Evolutionary conservation across 2,888 invertebrate species (phyloP).

Genomic region (Lamproptera curius): DNA sequence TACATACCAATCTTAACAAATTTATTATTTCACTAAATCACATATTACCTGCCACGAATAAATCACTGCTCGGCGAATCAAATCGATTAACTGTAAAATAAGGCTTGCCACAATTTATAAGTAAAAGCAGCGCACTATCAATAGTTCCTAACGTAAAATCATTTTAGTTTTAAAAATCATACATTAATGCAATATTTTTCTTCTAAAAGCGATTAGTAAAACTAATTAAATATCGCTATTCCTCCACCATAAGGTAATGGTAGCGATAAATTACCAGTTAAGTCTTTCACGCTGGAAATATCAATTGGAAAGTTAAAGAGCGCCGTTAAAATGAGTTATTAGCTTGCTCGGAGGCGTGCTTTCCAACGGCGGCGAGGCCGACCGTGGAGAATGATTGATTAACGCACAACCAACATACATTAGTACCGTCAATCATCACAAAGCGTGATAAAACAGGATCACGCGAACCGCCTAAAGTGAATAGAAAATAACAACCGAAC

Average conservation of each 20-base stretch:
- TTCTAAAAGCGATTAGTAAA: too few species aligned
- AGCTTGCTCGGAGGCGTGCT: conserved; percentile 45
- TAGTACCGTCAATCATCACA: conserved; percentile 64
- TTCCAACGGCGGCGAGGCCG: conserved; percentile 46
- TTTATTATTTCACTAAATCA: conserved; percentile 9
- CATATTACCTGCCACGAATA: not conserved
- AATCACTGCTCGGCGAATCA: not conserved
- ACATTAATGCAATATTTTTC: too few species aligned
- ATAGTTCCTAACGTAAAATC: too few species aligned
- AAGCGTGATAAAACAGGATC: conserved; percentile 59
- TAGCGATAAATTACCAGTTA: conserved; percentile 26
- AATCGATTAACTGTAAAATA: not conserved
- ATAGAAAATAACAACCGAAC: conserved; percentile 54
- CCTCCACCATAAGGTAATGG: not conserved
- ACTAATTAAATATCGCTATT: not conserved
- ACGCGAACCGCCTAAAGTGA: conserved; percentile 52
- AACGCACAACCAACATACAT: conserved; percentile 58
- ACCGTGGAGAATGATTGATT: conserved; percentile 62
- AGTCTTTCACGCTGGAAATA: conserved; percentile 16
- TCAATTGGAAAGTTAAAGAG: conserved; percentile 23
- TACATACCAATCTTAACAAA: conserved; percentile 36
- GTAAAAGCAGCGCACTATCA: too few species aligned
- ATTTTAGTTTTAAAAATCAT: too few species aligned
- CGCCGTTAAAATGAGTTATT: conserved; percentile 47
- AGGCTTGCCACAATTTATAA: too few species aligned